Evolutionary conservation across 2,888 invertebrate genomes (phyloP).

Genomic region (Tortricodes alternella): DNA sequence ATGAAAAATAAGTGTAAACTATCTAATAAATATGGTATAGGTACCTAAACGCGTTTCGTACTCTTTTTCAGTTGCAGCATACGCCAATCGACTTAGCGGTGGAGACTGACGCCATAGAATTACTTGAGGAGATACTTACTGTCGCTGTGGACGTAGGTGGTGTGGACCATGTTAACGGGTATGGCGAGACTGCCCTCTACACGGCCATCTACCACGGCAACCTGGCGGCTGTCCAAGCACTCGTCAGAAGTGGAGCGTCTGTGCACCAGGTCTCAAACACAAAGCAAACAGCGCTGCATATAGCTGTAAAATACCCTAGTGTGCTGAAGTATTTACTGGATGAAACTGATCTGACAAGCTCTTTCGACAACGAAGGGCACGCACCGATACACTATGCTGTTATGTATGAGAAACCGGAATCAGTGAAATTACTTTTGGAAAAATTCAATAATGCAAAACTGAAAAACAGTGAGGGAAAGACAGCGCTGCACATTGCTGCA

Average conservation of each 20-base stretch:
- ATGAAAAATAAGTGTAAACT: too few relatives aligned
- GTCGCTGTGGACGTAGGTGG: not conserved
- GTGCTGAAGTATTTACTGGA: slow-evolving; percentile 2
- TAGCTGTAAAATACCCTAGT: not conserved
- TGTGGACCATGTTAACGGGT: not conserved
- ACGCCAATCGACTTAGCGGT: not conserved
- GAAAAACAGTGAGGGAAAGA: not conserved
- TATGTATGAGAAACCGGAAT: not conserved
- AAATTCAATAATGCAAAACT: not conserved
- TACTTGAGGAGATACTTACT: not conserved
- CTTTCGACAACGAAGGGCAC: not conserved
- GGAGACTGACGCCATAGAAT: not conserved
- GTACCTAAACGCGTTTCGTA: not conserved
- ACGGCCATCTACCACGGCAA: not conserved
- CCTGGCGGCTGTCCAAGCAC: not conserved
- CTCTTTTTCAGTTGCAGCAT: not conserved
- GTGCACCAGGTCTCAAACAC: not conserved
- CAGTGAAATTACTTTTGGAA: not conserved
- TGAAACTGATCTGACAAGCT: not conserved
- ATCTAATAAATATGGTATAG: not conserved
- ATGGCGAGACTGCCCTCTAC: not conserved
- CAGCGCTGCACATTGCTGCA: not conserved
- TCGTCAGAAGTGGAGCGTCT: not conserved
- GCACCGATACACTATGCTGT: not conserved
- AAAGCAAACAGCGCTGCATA: not conserved